Percentiles rank a stretch among this genome's conserved stretches.
phyloP scores from a whole-genome alignment of 2,113 vertebrate genomes.

The Aegotheles bennettii region DNA sequence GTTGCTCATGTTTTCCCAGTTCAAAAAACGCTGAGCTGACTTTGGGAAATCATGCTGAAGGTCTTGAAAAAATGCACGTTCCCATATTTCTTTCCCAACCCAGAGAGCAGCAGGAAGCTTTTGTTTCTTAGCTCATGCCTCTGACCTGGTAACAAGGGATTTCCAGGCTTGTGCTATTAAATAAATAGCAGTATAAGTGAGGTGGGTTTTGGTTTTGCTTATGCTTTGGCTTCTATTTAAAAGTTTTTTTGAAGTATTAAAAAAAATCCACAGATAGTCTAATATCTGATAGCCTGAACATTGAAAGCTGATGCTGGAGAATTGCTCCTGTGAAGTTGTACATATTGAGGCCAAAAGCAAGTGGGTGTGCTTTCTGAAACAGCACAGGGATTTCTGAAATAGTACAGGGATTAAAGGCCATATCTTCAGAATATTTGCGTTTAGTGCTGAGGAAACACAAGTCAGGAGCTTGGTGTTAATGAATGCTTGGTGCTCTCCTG shows the following conservation, averaged over 20 bases:
- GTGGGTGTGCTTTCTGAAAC: neutral
- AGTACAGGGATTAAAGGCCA: rapidly evolving
- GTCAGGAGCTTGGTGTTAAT: neutral
- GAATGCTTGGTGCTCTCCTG: neutral
- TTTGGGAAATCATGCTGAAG: neutral
- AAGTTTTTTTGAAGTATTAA: neutral
- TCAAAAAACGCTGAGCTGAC: neutral
- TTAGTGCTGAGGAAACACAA: neutral
- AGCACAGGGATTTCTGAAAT: rapidly evolving
- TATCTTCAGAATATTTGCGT: neutral
- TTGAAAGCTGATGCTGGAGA: neutral
- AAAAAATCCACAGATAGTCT: neutral
- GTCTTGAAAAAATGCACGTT: neutral
- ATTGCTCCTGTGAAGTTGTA: neutral
- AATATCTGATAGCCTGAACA: neutral
- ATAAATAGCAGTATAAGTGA: neutral
- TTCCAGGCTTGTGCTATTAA: neutral
- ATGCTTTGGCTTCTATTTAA: neutral
- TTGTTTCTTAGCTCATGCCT: neutral
- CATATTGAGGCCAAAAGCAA: neutral
- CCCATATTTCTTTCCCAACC: neutral
- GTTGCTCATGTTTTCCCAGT: neutral
- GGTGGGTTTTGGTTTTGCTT: neutral
- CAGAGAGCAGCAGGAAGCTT: neutral
- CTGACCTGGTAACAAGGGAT: neutral